Base-by-base conservation (phyloP, 1,140 invertebrate genomes). In the Diploscapter pachys region DNA sequence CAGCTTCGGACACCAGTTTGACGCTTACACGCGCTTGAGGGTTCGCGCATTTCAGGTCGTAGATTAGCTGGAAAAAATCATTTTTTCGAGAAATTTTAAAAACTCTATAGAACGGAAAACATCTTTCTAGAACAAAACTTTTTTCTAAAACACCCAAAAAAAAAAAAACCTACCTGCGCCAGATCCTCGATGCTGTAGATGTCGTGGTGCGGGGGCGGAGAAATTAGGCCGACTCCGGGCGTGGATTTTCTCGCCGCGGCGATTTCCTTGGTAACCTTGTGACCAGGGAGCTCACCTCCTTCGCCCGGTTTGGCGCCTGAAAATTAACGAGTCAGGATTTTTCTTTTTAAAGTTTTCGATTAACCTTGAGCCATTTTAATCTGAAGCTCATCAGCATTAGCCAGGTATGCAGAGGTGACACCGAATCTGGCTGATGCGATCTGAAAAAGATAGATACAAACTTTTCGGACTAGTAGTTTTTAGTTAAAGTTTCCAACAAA, bases 111-210 rank as follows among this genome's bases (percentile, higher is more conserved):
- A n/a, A n/a, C n/a, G n/a, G n/a, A n/a, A n/a, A n/a, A n/a, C n/a
- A n/a, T n/a, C n/a, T n/a, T n/a, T 31, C 31, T 31, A 31, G 31
- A 31, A 31, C 1, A 31, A 31, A 31, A 31, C 31, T 31, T 31
- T 0, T 0, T 31, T 31, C 31, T 31, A 31, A 31, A 31, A 31
- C n/a, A 31, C 1, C 31, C 31, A 1, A 31, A 31, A 31, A 31
- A 31, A 31, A n/a, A 63, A 55, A 53, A 68, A 5, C 69, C 55
- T 70, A 88, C 87, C 86, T 99, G 94, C 2, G 96, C 94, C 80
- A 99, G 88, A 89, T 99, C 96, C 88, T 99, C 96, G 83, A 99
- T 99, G 55, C 94, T 97, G 87, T 99, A 99, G 86, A 99, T 98
- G 85, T 99, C 96, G 87, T 99, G 96, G 89, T 99, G 96, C 4